A percentile compares a stretch with the other conserved stretches of the same genome.
phyloP scores from a whole-genome alignment of 1,140 invertebrate species.

The Drosophila murphyi region DNA sequence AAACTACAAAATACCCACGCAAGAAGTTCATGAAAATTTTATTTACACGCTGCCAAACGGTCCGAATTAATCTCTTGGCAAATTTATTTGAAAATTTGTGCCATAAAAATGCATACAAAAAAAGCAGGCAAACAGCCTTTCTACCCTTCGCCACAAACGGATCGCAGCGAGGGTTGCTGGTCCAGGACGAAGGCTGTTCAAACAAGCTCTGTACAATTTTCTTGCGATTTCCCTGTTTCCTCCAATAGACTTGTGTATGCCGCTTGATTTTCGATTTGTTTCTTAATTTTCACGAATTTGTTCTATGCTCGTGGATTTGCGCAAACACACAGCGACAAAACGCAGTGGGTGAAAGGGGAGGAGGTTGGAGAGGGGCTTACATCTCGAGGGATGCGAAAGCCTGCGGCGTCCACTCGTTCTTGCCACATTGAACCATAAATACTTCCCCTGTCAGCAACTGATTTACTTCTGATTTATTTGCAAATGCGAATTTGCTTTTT shows the following conservation, averaged over 20 bases:
- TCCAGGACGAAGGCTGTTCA: slow-evolving; percentile 43
- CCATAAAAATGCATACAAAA: slow-evolving; percentile 81
- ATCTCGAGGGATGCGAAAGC: slow-evolving; percentile 20
- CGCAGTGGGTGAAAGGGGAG: not conserved
- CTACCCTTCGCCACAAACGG: slow-evolving; percentile 14
- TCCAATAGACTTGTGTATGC: slow-evolving; percentile 25
- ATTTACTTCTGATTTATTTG: slow-evolving; percentile 83
- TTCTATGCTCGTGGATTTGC: slow-evolving; percentile 66
- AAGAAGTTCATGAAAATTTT: slow-evolving; percentile 81
- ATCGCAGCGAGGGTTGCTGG: not conserved
- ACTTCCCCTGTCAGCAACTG: slow-evolving; percentile 83
- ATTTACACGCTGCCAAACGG: slow-evolving; percentile 82
- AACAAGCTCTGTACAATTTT: slow-evolving; percentile 75
- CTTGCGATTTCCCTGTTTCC: slow-evolving; percentile 35
- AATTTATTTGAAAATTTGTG: slow-evolving; percentile 81
- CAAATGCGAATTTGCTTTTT: slow-evolving; percentile 83
- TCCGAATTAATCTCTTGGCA: slow-evolving; percentile 80
- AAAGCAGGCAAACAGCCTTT: slow-evolving; percentile 22
- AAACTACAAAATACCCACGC: slow-evolving; percentile 53
- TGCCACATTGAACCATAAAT: slow-evolving; percentile 69
- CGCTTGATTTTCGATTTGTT: slow-evolving; percentile 83
- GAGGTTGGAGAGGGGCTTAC: slow-evolving; percentile 3
- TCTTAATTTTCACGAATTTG: slow-evolving; percentile 83
- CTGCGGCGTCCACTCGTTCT: slow-evolving; percentile 54
- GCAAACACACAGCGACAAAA: slow-evolving; percentile 44